A percentile compares a stretch with the other conserved stretches of the same genome.
phyloP scores from a whole-genome alignment of 2,113 vertebrate species.

The Calypte anna region DNA sequence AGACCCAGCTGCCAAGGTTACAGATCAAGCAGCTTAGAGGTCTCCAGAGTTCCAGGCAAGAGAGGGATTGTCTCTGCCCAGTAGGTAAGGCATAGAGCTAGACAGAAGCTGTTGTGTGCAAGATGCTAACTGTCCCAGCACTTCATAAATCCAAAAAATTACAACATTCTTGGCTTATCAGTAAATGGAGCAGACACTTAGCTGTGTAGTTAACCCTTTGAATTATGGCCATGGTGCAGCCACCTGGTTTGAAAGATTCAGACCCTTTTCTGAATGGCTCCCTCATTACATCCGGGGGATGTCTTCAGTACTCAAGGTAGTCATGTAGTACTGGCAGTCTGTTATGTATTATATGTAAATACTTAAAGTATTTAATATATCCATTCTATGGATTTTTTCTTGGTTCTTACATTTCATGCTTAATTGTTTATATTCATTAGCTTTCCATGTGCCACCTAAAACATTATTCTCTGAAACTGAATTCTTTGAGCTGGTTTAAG shows the following conservation, averaged over 20 bases:
- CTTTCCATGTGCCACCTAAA: background rate
- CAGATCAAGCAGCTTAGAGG: conserved; percentile 74
- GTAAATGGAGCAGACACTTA: conserved; percentile 56
- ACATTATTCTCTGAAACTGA: background rate
- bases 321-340: background rate
- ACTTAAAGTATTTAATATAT: background rate
- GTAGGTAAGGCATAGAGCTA: conserved; percentile 77
- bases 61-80: conserved; percentile 80
- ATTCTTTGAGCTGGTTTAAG: background rate
- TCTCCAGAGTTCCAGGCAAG: conserved; percentile 64
- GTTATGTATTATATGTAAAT: background rate
- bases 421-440: background rate
- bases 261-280: background rate
- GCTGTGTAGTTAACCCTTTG: conserved; percentile 70
- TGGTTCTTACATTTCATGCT: background rate
- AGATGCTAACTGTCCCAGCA: conserved; percentile 70
- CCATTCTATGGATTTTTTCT: background rate
- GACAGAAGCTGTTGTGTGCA: conserved; percentile 65
- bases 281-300: background rate
- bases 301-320: background rate
- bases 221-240: background rate
- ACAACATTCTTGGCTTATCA: conserved; percentile 65
- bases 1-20: conserved; percentile 73
- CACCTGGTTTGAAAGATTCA: background rate
- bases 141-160: conserved; percentile 76